Conservation (phyloP, 1,140 invertebrate genomes). For the Atopsyche davidsoni region DNA sequence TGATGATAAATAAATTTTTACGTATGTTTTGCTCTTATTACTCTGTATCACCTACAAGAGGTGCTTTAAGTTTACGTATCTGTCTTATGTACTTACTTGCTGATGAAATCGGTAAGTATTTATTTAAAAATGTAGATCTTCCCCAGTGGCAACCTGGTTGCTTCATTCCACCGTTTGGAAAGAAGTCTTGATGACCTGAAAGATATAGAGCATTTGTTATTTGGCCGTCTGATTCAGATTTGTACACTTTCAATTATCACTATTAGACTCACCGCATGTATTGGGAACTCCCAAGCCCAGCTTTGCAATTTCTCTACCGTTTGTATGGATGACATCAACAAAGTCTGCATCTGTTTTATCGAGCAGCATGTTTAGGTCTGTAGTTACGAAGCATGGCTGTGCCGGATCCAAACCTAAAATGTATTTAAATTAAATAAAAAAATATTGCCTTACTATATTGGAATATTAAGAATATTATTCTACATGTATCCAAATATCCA, state of each 20-base stretch:
- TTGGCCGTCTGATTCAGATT: no score
- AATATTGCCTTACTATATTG: constrained; percentile 1
- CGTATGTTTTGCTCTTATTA: no score
- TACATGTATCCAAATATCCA: no score
- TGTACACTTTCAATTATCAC: no score
- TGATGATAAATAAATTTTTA: no score
- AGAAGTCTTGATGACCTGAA: constrained; percentile 60
- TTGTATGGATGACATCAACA: constrained; percentile 62
- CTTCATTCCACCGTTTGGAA: constrained; percentile 60
- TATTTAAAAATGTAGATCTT: constrained; percentile 36
- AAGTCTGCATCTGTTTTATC: constrained; percentile 55
- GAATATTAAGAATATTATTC: no score
- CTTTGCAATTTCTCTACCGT: constrained; percentile 42
- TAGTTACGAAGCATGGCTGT: constrained; percentile 54
- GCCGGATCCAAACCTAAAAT: constrained; percentile 57
- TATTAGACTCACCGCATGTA: constrained; percentile 40
- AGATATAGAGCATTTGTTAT: background rate
- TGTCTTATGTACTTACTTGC: constrained; percentile 39
- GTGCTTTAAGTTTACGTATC: no score
- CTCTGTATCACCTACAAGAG: no score
- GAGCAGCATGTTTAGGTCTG: constrained; percentile 43
- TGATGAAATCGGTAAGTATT: constrained; percentile 36
- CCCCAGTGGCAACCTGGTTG: constrained; percentile 49
- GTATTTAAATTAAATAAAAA: constrained; percentile 19
- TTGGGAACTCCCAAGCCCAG: constrained; percentile 53